A percentile compares a stretch with the other conserved stretches of the same genome.
Evolutionary conservation across 1,140 invertebrate species (phyloP).

Genomic region (Macrobrachium rosenbergii): DNA sequence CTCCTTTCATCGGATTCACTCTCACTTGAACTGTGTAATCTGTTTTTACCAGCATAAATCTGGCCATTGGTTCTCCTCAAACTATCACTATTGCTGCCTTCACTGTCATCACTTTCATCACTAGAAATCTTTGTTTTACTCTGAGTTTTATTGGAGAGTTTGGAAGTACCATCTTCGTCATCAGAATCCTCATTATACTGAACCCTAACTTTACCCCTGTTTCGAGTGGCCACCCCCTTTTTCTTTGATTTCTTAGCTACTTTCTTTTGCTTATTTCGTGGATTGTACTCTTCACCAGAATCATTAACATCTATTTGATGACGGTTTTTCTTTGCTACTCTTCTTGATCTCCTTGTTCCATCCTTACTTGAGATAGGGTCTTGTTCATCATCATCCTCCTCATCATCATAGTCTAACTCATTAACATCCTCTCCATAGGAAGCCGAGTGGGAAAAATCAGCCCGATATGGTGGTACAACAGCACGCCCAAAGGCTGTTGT

Average conservation of each 20-base stretch:
- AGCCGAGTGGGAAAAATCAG: slow-evolving; percentile 11
- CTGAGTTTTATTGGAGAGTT: slow-evolving; percentile 18
- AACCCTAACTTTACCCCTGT: slow-evolving; percentile 43
- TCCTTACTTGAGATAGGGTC: slow-evolving; percentile 40
- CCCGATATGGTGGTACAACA: slow-evolving; percentile 24
- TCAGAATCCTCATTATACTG: slow-evolving; percentile 59
- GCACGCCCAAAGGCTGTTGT: slow-evolving; percentile 38
- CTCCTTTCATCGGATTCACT: slow-evolving; percentile 70
- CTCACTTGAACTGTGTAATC: slow-evolving; percentile 61
- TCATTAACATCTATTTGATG: slow-evolving; percentile 59
- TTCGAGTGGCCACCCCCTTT: slow-evolving; percentile 45
- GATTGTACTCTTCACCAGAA: slow-evolving; percentile 64
- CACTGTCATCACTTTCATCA: slow-evolving; percentile 27
- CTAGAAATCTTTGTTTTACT: slow-evolving; percentile 58
- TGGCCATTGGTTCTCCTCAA: slow-evolving; percentile 60
- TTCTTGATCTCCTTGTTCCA: slow-evolving; percentile 49
- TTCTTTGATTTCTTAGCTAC: slow-evolving; percentile 33
- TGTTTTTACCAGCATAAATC: slow-evolving; percentile 50
- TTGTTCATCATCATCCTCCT: slow-evolving; percentile 69
- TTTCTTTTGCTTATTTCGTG: slow-evolving; percentile 45
- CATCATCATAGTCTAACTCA: slow-evolving; percentile 63
- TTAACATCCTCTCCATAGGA: slow-evolving; percentile 67
- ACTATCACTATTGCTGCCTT: slow-evolving; percentile 19
- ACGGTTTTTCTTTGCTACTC: slow-evolving; percentile 58
- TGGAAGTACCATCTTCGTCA: slow-evolving; percentile 21